These are phyloP conservation scores for Phymanthus crucifer DNA, from an alignment of 92 coral and sea anemone species.

Conservation along the genomic window DNA sequence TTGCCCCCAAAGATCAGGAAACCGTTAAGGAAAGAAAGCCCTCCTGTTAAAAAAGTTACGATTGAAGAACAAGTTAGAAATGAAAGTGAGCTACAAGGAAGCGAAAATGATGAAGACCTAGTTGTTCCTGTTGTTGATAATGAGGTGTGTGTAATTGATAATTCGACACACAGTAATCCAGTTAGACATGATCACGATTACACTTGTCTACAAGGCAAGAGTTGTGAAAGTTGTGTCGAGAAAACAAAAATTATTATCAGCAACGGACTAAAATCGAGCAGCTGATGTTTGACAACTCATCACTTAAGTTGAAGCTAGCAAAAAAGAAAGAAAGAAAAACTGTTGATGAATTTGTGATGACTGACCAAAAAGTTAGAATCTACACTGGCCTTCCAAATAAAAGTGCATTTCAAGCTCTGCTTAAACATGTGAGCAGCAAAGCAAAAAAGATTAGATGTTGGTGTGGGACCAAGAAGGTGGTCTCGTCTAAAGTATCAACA, in stretches of 20 bases:
- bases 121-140: slow-evolving; percentile 1
- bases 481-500: slow-evolving; percentile 44
- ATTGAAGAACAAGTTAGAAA: slow-evolving; percentile 7
- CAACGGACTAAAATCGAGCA: slow-evolving; percentile 6
- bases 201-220: slow-evolving; percentile 12
- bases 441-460: slow-evolving; percentile 56
- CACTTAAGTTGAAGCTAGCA: slow-evolving; percentile 1
- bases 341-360: slow-evolving; percentile 30
- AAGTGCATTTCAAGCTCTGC: slow-evolving; percentile 10
- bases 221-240: slow-evolving; percentile 3
- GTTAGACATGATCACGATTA: slow-evolving; percentile 11
- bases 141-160: not conserved
- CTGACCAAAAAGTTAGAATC: slow-evolving; percentile 35
- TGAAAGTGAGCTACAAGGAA: slow-evolving; percentile 5
- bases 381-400: slow-evolving; percentile 11
- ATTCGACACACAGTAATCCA: slow-evolving; percentile 3
- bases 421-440: slow-evolving; percentile 30
- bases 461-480: slow-evolving; percentile 56
- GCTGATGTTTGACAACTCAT: slow-evolving; percentile 2
- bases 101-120: not conserved
- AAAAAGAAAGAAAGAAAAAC: not conserved
- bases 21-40: not conserved
- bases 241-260: slow-evolving; percentile 9
- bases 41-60: slow-evolving; percentile 6
- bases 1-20: slow-evolving; percentile 5